phyloP scores from a whole-genome alignment of 2,113 vertebrate species.

The Merops nubicus region DNA sequence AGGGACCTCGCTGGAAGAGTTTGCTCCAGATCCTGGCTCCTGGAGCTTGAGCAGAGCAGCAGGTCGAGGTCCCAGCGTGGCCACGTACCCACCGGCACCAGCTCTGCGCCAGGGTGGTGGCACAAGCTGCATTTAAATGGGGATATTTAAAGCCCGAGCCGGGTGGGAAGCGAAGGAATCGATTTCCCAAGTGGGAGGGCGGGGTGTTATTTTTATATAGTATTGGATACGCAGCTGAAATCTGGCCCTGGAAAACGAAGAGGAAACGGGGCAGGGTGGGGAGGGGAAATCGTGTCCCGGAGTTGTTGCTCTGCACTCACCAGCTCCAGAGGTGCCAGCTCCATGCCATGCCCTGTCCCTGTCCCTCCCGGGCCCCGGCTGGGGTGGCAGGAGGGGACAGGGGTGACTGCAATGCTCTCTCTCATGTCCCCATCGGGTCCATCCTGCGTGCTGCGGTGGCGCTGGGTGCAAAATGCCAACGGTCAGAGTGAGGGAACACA shows the following conservation, averaged over 20 bases:
- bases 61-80: neutral
- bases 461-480: neutral
- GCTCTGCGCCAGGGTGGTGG: neutral
- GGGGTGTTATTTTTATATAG: constrained; percentile 50
- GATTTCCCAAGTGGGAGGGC: constrained; percentile 63
- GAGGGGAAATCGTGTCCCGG: neutral
- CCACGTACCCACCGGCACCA: neutral
- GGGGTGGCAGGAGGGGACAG: neutral
- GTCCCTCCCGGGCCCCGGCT: rapidly evolving
- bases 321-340: neutral
- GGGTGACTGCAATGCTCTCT: rapidly evolving
- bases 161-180: constrained; percentile 59
- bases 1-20: rapidly evolving
- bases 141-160: constrained; percentile 58
- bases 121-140: constrained; percentile 4
- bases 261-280: neutral
- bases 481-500: neutral
- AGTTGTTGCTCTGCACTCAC: rapidly evolving
- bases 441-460: neutral
- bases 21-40: rapidly evolving
- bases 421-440: rapidly evolving
- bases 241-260: neutral
- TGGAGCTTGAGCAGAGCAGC: rapidly evolving
- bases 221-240: constrained; percentile 27
- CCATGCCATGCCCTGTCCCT: rapidly evolving